Percentiles rank a stretch among this genome's conserved stretches.
phyloP scores from a whole-genome alignment of 2,888 invertebrate species.

The Hypena proboscidalis region DNA sequence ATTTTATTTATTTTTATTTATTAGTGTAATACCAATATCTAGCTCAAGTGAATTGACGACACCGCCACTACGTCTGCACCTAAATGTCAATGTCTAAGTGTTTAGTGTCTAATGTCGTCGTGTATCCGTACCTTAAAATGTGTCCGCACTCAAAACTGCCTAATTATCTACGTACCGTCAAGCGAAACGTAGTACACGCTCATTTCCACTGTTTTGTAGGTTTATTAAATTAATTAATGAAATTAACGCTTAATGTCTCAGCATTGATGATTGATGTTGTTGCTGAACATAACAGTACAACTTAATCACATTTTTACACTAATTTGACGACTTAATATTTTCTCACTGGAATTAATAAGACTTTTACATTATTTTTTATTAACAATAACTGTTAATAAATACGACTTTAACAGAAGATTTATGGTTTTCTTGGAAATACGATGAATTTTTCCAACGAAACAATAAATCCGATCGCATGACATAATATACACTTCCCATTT shows the following conservation, averaged over 20 bases:
- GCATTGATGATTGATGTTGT: constrained; percentile 26
- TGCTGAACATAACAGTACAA: constrained; percentile 21
- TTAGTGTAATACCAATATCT: too few species aligned
- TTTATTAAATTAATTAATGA: constrained; percentile 47
- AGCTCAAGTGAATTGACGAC: too few species aligned
- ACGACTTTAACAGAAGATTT: not conserved
- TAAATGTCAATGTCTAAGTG: too few species aligned
- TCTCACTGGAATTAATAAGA: constrained; percentile 5
- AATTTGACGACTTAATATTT: constrained; percentile 20
- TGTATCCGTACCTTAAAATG: not conserved
- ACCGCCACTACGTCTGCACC: too few species aligned
- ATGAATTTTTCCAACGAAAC: too few species aligned
- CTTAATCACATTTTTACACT: constrained; percentile 19
- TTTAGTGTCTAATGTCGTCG: too few species aligned
- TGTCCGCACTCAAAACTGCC: constrained; percentile 34
- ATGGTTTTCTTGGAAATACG: too few species aligned
- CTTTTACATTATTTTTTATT: constrained; percentile 8
- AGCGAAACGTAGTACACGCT: constrained; percentile 38
- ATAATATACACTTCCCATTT: not conserved
- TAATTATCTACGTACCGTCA: constrained; percentile 45
- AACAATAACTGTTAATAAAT: constrained; percentile 2
- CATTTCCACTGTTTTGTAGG: constrained; percentile 42
- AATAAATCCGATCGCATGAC: not conserved
- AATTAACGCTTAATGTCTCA: constrained; percentile 41
- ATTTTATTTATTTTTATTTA: too few species aligned